Percentiles rank a stretch among this genome's conserved stretches.
Conservation (phyloP, 2,113 vertebrate genomes). For the Cervus canadensis region DNA sequence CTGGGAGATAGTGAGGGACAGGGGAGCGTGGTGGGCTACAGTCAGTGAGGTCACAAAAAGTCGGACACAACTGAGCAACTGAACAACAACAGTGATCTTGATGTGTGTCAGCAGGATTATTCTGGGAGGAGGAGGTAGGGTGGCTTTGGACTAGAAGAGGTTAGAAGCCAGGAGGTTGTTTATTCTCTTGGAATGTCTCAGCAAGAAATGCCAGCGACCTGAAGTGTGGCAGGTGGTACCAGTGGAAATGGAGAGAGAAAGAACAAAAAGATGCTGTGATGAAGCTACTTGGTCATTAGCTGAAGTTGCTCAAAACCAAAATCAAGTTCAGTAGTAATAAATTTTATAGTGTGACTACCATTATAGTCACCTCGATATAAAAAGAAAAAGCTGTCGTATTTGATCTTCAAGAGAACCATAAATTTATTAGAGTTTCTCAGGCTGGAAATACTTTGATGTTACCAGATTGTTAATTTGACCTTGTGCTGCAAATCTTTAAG, state of each 20-base stretch:
- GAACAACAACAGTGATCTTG: not conserved
- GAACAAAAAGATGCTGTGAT: not conserved
- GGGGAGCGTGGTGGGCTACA: not conserved
- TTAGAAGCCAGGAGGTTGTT: not conserved
- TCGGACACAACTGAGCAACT: not conserved
- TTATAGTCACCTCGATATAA: not conserved
- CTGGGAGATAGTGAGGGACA: not conserved
- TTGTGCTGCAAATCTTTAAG: not conserved
- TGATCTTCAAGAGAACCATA: not conserved
- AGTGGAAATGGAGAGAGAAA: not conserved
- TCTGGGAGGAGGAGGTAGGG: not conserved
- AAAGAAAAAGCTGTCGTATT: not conserved
- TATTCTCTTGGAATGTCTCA: not conserved
- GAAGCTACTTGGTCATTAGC: not conserved
- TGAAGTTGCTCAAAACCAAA: not conserved
- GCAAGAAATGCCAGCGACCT: not conserved
- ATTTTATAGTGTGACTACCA: not conserved
- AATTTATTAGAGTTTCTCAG: not conserved
- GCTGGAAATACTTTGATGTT: not conserved
- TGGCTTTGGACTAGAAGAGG: not conserved
- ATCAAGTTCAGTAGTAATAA: not conserved
- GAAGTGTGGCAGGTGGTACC: not conserved
- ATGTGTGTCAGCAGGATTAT: not conserved
- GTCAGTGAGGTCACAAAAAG: not conserved
- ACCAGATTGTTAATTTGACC: not conserved